Evolutionary conservation across 2,113 vertebrate genomes (phyloP), one percentile per base, ranked within the genome.

Genomic region (Pteropus alecto): DNA sequence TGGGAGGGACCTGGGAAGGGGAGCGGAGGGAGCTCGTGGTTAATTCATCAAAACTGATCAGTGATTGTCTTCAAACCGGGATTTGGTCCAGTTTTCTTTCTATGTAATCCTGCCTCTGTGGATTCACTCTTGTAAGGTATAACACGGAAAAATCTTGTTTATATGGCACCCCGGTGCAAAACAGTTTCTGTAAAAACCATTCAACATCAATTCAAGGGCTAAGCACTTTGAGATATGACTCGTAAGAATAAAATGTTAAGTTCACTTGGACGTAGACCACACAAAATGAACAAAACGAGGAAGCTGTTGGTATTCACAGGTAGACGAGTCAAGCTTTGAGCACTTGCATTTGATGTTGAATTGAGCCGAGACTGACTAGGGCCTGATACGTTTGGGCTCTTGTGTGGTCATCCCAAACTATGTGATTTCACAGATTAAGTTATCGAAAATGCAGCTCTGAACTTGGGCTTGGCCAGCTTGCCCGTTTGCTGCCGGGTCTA

Each of bases 121-220:
- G 46, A 24, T 2, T 71, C 30, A 8, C 65, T 26, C 9, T 26
- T 4, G 4, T 51, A 18, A 22, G 46, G 54, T 10, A n/a, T 1
- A 46, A 24, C 15, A 5, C 0, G 0, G 26, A 11, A 2, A 26
- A 11, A 38, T 21, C 26, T 9, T 7, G 7, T 35, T 56, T 60
- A 19, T 5, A 21, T 5, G 30, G 41, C 60, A 48, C 24, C 10
- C 35, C 13, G 63, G 12, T 26, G 5, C n/a, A 78, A 48, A 71
- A 35, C 35, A 14, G 24, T 24, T 68, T 58, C 51, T 43, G 0
- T n/a, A 48, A 35, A 95, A 95, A 51, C 41, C 11, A 43, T 38
- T 51, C 0, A 0, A 3, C 14, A 10, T 51, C 38, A 65, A 19
- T 41, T 38, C 15, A 6, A 79, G 14, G 73, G 70, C 22, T 10